Conservation (phyloP, 2,797 vertebrate genomes). For the Sebastes hopkinsi region DNA sequence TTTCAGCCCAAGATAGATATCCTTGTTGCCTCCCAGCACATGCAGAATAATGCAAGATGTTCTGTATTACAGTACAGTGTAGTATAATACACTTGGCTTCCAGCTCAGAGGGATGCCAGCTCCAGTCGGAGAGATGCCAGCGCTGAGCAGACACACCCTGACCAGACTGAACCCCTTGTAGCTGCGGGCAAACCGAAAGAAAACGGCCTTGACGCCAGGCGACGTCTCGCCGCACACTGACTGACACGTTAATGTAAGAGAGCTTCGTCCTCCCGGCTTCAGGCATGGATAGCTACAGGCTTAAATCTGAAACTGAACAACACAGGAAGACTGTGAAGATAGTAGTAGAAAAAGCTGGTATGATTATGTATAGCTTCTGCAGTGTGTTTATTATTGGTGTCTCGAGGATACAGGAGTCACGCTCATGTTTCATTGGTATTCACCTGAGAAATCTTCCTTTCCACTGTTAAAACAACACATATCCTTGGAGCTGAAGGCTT, state of each 20-base stretch:
- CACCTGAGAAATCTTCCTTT: conserved; percentile 4
- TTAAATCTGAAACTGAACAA: neutral
- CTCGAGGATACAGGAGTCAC: neutral
- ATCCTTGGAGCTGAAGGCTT: neutral
- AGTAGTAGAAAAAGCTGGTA: neutral
- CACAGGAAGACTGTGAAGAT: neutral
- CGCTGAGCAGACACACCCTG: conserved; percentile 59
- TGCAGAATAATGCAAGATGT: neutral
- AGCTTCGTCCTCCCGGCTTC: conserved; percentile 1
- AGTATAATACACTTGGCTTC: neutral
- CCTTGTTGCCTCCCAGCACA: neutral
- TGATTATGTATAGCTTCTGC: neutral
- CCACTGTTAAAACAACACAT: conserved; percentile 1
- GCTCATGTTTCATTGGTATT: neutral
- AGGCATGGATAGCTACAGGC: neutral
- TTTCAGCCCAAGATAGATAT: neutral
- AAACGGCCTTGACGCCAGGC: conserved; percentile 40
- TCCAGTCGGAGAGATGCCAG: conserved; percentile 11
- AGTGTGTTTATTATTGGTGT: conserved; percentile 1
- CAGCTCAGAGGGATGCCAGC: neutral
- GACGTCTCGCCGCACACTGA: conserved; percentile 40
- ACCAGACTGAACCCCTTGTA: conserved; percentile 30
- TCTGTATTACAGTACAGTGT: neutral
- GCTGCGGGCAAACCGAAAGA: conserved; percentile 22
- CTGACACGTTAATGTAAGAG: conserved; percentile 17